Base-by-base conservation (phyloP, 1,140 invertebrate species). In the Drosophila funebris region DNA sequence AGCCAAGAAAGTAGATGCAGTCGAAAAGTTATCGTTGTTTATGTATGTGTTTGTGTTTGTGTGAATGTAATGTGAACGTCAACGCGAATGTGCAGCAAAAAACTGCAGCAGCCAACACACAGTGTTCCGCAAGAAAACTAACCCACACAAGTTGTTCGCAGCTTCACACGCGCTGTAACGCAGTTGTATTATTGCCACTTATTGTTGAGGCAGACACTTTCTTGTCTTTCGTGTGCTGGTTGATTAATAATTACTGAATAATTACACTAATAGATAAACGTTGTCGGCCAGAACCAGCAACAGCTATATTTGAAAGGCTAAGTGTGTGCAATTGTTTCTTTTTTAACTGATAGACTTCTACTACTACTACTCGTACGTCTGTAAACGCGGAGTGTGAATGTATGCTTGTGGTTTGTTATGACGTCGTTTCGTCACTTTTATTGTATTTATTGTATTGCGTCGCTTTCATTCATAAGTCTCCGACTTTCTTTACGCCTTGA, bases 391-490 rank as follows among this genome's bases (percentile, higher is more conserved):
- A 27, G 1, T 31, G 2, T 37, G 31, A 11, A 22, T 33, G 48
- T 56, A 4, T 50, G 20, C 33, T 8, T 60, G 20, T 70, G 33
- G 57, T 29, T 62, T 46, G 39, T 39, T 56, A 24, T 72, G 44
- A 67, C 33, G 29, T 68, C 37, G 39, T 29, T 60, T 22, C 33
- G 11, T 13, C 22, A 4, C 24, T 50, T 4, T 57, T 5, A 3
- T 53, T 31, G 53, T 52, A 20, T 53, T 58, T 67, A 36, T 43
- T 58, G 53, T 43, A 57, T 57, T 22, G 52, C 53, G 20, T 69
- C 54, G 50, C 53, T 64, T 77, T 77, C 71, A 77, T 74, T 77
- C 74, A 74, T 74, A 77, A 77, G 63, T 74, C 58, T 52, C 16
- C 48, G 46, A 39, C 39, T 60, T 60, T 66, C 52, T 50, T 57